Evolutionary conservation across 2,113 vertebrate species (phyloP).

Genomic region (Diadophis punctatus): DNA sequence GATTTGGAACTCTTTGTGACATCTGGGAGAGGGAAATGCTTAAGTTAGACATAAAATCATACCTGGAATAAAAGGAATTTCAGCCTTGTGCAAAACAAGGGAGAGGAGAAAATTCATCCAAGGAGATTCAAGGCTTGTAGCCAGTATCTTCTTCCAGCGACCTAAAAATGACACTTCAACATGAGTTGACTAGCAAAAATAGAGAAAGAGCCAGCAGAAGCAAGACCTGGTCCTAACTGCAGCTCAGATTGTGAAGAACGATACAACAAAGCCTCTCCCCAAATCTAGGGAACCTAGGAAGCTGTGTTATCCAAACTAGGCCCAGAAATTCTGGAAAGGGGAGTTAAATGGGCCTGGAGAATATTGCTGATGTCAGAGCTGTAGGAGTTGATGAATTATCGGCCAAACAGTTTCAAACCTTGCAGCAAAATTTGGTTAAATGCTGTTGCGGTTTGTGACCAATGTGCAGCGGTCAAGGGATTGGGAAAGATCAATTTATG

Average conservation of each 20-base stretch:
- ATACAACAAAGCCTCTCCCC: no score
- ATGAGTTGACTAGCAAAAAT: no score
- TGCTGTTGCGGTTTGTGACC: background rate
- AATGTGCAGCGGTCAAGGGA: background rate
- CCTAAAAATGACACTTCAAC: no score
- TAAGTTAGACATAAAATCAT: background rate
- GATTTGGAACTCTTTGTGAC: no score
- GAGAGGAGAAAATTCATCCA: background rate
- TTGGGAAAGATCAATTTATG: background rate
- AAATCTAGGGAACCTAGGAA: no score
- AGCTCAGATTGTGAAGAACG: no score
- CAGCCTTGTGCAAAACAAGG: background rate
- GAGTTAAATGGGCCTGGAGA: background rate
- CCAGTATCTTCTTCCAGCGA: background rate
- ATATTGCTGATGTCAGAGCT: background rate
- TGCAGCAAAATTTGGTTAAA: background rate
- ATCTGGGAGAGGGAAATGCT: no score
- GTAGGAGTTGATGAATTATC: background rate
- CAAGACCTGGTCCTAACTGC: no score
- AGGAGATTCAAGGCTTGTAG: background rate
- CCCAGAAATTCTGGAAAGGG: background rate
- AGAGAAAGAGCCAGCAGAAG: no score
- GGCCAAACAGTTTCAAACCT: background rate
- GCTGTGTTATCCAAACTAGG: no score
- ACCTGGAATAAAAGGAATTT: background rate